phyloP scores from a whole-genome alignment of 35 echinoderm and acorn worm species.

The Apostichopus californicus region DNA sequence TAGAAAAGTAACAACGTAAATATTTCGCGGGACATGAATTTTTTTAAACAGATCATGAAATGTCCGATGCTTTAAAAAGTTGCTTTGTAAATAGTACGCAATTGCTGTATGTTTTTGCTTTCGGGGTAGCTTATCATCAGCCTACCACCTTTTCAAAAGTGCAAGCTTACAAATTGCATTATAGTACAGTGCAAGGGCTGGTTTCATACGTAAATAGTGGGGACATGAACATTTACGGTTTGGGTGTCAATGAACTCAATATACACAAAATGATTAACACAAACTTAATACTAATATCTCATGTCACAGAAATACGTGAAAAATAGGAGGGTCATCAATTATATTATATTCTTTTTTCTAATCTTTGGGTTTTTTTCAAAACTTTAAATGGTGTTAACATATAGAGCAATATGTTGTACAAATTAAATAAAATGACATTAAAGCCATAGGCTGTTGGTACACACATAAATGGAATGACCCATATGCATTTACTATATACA shows the following conservation, averaged over 20 bases:
- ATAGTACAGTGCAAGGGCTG: not conserved
- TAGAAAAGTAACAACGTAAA: not conserved
- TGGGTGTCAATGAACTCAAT: not conserved
- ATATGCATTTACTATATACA: no score
- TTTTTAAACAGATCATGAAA: not conserved
- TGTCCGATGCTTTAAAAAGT: not conserved
- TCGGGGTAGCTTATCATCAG: not conserved
- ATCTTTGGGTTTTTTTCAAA: no score
- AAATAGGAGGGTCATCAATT: no score
- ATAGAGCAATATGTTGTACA: no score
- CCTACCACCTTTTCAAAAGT: not conserved
- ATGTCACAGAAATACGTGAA: no score
- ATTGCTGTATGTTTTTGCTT: not conserved
- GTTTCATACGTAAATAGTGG: conserved; percentile 5
- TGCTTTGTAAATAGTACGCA: not conserved
- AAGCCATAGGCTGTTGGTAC: no score
- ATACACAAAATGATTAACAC: no score
- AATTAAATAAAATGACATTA: no score
- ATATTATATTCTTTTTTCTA: no score
- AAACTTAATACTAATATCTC: no score
- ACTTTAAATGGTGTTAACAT: no score
- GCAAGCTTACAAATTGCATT: not conserved
- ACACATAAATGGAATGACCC: no score
- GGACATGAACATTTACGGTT: not conserved
- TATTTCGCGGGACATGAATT: not conserved